Conservation (phyloP, 35 echinoderm and acorn worm genomes). For the Anneissia japonica region DNA sequence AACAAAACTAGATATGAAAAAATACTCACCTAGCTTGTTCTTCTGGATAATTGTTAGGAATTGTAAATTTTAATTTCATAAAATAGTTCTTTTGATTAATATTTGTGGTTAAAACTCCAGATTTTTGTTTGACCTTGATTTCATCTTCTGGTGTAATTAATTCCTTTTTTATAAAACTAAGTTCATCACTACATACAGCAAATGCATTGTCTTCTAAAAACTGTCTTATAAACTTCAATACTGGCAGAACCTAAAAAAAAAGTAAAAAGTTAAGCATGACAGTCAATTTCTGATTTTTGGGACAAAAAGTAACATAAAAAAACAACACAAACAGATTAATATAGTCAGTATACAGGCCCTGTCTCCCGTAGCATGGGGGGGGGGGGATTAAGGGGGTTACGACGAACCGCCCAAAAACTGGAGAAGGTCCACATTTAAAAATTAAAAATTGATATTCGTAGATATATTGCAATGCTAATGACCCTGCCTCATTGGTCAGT, state of each 20-base stretch:
- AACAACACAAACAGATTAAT: neutral
- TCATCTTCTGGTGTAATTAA: conserved; percentile 68
- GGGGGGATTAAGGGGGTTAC: no score
- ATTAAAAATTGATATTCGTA: no score
- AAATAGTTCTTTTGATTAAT: conserved; percentile 64
- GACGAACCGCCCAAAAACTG: no score
- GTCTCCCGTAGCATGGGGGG: no score
- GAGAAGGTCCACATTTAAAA: no score
- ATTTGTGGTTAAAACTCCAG: conserved; percentile 57
- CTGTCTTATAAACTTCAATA: conserved; percentile 72
- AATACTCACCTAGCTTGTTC: conserved; percentile 47
- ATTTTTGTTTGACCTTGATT: conserved; percentile 74
- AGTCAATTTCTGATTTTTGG: neutral
- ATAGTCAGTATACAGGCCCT: neutral
- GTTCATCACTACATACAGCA: conserved; percentile 89
- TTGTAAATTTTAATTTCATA: conserved; percentile 68
- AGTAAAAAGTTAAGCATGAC: no score
- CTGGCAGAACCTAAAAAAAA: conserved; percentile 57
- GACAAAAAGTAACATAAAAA: neutral
- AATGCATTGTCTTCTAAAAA: conserved; percentile 93
- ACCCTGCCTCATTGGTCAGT: no score
- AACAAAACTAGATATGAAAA: neutral
- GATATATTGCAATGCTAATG: no score
- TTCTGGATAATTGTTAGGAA: conserved; percentile 77
- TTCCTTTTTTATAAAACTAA: conserved; percentile 75